Percentiles rank a stretch among this genome's conserved stretches.
Conservation (phyloP, 37 sponge, comb jelly and placozoan species). For the Bolinopsis microptera region DNA sequence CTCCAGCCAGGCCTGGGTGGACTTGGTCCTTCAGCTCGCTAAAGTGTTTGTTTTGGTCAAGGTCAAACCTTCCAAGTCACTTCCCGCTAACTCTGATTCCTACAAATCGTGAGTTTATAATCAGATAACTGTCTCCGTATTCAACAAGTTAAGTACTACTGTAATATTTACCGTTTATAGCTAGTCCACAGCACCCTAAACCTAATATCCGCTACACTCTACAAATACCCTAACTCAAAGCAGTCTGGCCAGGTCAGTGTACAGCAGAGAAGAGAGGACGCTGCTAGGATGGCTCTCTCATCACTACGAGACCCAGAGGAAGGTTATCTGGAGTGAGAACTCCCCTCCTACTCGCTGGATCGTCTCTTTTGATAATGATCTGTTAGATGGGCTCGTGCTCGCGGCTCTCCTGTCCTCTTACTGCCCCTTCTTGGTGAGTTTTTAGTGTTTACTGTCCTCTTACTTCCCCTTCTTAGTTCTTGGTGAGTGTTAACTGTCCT, state of each 20-base stretch:
- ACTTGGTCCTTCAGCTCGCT: conserved; percentile 48
- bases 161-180: no score
- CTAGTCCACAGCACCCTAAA: no score
- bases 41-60: conserved; percentile 63
- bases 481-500: background rate
- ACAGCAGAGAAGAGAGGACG: conserved; percentile 70
- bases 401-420: conserved; percentile 77
- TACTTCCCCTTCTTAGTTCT: background rate
- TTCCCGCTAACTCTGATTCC: conserved; percentile 13
- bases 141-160: no score
- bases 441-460: background rate
- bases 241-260: conserved; percentile 68
- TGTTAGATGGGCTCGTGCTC: conserved; percentile 80
- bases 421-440: conserved; percentile 76
- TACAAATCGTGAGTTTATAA: conserved; percentile 40
- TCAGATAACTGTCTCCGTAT: no score
- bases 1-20: conserved; percentile 65
- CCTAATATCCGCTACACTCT: no score
- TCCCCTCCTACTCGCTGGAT: conserved; percentile 67
- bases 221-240: no score
- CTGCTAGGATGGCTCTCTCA: conserved; percentile 82
- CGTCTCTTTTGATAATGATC: conserved; percentile 75
- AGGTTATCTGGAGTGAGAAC: conserved; percentile 63
- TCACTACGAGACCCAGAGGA: conserved; percentile 72
- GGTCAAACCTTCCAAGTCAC: conserved; percentile 43